Evolutionary conservation across 1,140 invertebrate species (phyloP).

Genomic region (Drosophila hydei): DNA sequence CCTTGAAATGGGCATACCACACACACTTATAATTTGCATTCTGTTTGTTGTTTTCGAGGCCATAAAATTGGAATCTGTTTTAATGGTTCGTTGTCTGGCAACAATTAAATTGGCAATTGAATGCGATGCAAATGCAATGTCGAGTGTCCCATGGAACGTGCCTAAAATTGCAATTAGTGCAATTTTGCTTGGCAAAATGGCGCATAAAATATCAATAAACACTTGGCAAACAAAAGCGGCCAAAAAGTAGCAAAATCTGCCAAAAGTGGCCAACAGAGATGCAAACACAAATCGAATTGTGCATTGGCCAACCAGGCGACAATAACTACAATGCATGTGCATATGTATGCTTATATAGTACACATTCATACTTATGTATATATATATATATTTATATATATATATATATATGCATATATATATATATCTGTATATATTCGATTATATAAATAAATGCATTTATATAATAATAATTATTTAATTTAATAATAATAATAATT

Average conservation of each 20-base stretch:
- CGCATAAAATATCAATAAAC: slow-evolving; percentile 78
- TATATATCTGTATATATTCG: too few species aligned
- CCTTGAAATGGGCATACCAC: too few species aligned
- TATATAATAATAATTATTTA: too few species aligned
- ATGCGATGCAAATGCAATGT: slow-evolving; percentile 74
- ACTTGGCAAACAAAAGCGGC: slow-evolving; percentile 45
- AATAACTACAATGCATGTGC: too few species aligned
- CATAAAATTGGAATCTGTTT: slow-evolving; percentile 37
- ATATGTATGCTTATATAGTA: not conserved
- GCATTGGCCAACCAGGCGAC: not conserved
- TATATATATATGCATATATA: too few species aligned
- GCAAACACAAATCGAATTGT: slow-evolving; percentile 12
- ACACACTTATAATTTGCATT: slow-evolving; percentile 14
- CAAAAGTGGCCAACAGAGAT: slow-evolving; percentile 29
- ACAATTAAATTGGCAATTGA: slow-evolving; percentile 66
- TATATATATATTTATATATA: too few species aligned
- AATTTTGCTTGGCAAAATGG: slow-evolving; percentile 50
- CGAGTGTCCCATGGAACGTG: slow-evolving; percentile 57
- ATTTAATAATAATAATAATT: too few species aligned
- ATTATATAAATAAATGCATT: too few species aligned
- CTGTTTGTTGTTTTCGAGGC: slow-evolving; percentile 16
- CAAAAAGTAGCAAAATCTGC: slow-evolving; percentile 29
- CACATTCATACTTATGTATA: too few species aligned
- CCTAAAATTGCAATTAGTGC: slow-evolving; percentile 77
- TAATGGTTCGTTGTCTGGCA: slow-evolving; percentile 30